phyloP scores from a whole-genome alignment of 1,140 invertebrate genomes.

The Drosophila equinoxialis region DNA sequence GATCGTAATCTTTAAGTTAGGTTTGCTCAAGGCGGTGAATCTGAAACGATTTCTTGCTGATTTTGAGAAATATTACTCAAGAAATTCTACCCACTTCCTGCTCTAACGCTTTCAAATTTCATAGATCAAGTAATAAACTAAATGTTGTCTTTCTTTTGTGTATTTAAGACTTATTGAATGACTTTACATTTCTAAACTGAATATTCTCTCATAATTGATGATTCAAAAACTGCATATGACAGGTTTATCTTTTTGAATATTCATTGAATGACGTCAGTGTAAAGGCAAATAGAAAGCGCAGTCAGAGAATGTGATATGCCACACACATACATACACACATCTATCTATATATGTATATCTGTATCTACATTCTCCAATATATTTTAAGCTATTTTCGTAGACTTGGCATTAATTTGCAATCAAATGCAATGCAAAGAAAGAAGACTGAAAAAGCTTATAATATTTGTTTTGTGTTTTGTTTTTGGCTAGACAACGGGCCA shows the following conservation, averaged over 20 bases:
- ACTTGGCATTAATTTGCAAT: constrained; percentile 59
- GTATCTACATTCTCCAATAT: constrained; percentile 32
- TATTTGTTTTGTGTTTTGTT: not conserved
- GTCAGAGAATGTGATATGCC: constrained; percentile 24
- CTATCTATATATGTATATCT: constrained; percentile 19
- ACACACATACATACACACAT: not conserved
- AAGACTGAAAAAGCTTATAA: constrained; percentile 11
- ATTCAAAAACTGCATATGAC: constrained; percentile 18
- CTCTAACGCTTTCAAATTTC: no score
- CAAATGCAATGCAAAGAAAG: constrained; percentile 55
- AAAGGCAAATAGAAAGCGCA: constrained; percentile 29
- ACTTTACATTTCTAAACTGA: no score
- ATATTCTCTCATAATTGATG: not conserved
- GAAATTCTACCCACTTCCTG: no score
- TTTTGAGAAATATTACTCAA: no score
- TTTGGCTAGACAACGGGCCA: constrained; percentile 19
- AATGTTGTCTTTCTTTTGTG: no score
- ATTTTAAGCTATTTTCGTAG: constrained; percentile 65
- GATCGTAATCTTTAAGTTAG: no score
- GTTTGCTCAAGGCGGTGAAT: no score
- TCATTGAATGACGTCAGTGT: constrained; percentile 40
- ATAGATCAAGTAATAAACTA: no score
- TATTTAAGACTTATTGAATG: no score
- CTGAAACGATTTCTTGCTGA: no score
- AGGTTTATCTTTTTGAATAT: not conserved